Base-by-base conservation (phyloP, 1,140 invertebrate species). In the Trichogramma pretiosum region DNA sequence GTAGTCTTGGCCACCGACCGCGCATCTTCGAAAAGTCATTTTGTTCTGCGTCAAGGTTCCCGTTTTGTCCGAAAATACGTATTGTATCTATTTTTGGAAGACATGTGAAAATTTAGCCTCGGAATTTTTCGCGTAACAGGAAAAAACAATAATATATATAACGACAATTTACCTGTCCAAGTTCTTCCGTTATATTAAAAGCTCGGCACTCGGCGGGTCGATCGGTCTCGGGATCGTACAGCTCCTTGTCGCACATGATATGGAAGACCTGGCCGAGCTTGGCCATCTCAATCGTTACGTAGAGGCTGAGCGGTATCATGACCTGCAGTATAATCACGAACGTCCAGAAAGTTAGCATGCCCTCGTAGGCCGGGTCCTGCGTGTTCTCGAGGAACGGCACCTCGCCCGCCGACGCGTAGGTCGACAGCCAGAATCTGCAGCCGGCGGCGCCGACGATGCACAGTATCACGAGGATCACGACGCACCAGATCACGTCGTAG, bases 21-120 rank as follows among this genome's bases (percentile, higher is more conserved):
- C 82, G 65, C 93, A 97, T 37, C 87, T 75, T 34, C 89, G 76
- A 67, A 98, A 98, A 48, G 95, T 78, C 94, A 98, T 98, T 68
- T 92, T 88, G 65, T 98, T 98, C 68, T 98, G 93, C 8, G 95
- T 98, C 14, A 98, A 71, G 3, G 94, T 98, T 5, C 95, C 94
- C 2, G 94, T 98, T 68, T 98, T 98, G 65, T 98, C 95, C 9
- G 89, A 96, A 73, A 98, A 97, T 36, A 98, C 79, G 63, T 97
- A 97, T 61, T 93, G 87, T 21, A 98, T 84, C 76, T 83, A 60
- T 8, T 58, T n/a, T n/a, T 28, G 24, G 24, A 28, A 7, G 24
- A 28, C 11, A n/a, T n/a, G n/a, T n/a, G n/a, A n/a, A 28, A 28
- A 28, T 28, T 28, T 11, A 28, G 5, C 11, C 24, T 28, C 24